phyloP scores from a whole-genome alignment of 2,113 vertebrate genomes.

The Nipponia nippon region DNA sequence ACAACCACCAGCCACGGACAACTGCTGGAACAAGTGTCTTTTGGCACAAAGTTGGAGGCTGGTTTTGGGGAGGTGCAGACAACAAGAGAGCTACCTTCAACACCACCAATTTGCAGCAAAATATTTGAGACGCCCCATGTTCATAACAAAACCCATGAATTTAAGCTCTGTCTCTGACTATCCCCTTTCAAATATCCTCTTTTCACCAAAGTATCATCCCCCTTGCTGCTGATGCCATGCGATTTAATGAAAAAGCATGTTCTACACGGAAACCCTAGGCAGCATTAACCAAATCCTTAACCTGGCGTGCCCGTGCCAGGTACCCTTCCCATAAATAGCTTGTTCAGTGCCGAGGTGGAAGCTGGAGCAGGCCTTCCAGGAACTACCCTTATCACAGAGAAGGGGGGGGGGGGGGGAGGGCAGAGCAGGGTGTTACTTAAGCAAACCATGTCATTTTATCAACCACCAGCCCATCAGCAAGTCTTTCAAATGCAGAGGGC shows the following conservation, averaged over 20 bases:
- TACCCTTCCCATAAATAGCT: constrained; percentile 44
- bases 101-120: rapidly evolving
- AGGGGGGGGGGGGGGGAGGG: neutral
- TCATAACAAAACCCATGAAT: rapidly evolving
- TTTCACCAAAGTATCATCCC: neutral
- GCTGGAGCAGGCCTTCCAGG: constrained; percentile 26
- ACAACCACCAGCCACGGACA: rapidly evolving
- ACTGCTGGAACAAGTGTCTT: neutral
- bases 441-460: neutral
- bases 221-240: neutral
- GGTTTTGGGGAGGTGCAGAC: neutral
- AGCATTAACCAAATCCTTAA: neutral
- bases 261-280: neutral
- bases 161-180: neutral
- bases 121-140: neutral
- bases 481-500: neutral
- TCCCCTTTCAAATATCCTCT: neutral
- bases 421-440: neutral
- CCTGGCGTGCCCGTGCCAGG: neutral
- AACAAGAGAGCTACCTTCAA: neutral
- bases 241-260: neutral
- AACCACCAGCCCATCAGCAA: neutral
- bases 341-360: neutral
- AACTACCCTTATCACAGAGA: neutral
- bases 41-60: neutral